phyloP scores from a whole-genome alignment of 2,797 vertebrate species.

The Sebastes alutus region DNA sequence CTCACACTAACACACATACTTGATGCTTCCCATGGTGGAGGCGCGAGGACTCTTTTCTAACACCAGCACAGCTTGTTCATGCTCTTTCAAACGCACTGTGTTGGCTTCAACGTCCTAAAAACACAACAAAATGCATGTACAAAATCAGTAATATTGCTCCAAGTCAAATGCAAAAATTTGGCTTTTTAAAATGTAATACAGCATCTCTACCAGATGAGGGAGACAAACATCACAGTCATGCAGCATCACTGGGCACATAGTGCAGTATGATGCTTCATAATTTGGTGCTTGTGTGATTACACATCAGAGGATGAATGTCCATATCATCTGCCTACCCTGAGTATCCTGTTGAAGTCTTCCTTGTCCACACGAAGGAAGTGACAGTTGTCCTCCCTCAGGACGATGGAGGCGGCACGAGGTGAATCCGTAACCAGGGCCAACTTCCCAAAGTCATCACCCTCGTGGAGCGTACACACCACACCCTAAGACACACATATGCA shows the following conservation, averaged over 20 bases:
- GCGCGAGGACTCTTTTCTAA: slow-evolving; percentile 94
- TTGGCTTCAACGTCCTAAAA: slow-evolving; percentile 97
- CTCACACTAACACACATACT: slow-evolving; percentile 54
- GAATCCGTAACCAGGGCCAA: slow-evolving; percentile 96
- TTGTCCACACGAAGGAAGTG: slow-evolving; percentile 98
- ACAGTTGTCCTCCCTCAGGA: slow-evolving; percentile 95
- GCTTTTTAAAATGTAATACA: slow-evolving; percentile 8
- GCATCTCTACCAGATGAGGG: slow-evolving; percentile 56
- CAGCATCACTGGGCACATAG: background rate
- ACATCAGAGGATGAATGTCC: background rate
- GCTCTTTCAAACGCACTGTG: slow-evolving; percentile 98
- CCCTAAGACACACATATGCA: slow-evolving; percentile 79
- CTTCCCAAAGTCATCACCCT: slow-evolving; percentile 98
- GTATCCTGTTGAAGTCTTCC: slow-evolving; percentile 97
- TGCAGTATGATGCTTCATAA: background rate
- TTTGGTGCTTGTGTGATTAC: background rate
- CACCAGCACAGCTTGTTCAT: slow-evolving; percentile 95
- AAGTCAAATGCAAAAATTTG: background rate
- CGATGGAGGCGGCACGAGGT: slow-evolving; percentile 95
- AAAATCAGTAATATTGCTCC: background rate
- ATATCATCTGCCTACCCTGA: slow-evolving; percentile 82
- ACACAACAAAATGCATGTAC: background rate
- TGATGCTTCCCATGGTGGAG: slow-evolving; percentile 90
- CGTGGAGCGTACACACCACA: slow-evolving; percentile 95
- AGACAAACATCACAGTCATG: slow-evolving; percentile 42